Conservation (phyloP, 1,140 invertebrate genomes). For the Drosophila novamexicana region DNA sequence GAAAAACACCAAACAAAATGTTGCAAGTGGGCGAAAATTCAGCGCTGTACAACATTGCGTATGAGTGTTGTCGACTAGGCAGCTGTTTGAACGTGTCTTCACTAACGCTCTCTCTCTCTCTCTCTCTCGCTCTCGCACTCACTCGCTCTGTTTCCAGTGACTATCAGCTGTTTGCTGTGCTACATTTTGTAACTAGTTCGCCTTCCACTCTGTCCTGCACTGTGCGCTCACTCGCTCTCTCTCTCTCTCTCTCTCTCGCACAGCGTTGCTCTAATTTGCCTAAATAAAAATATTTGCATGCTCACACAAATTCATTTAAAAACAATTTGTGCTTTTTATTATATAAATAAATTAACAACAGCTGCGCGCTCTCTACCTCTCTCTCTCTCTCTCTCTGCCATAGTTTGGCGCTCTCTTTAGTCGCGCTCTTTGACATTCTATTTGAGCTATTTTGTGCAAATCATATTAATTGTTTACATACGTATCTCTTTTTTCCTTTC, state of each 20-base stretch:
- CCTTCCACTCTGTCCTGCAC: too few relatives aligned
- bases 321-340: conserved; percentile 45
- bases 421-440: conserved; percentile 27
- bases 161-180: conserved; percentile 72
- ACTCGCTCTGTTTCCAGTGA: neutral
- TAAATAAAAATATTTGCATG: conserved; percentile 40
- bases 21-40: conserved; percentile 51
- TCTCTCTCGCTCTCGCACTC: conserved; percentile 11
- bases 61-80: conserved; percentile 55
- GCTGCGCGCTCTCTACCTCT: conserved; percentile 1
- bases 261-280: conserved; percentile 45
- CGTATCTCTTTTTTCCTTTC: conserved; percentile 26
- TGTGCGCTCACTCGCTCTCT: conserved; percentile 11
- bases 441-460: conserved; percentile 53
- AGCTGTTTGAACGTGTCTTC: conserved; percentile 41
- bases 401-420: conserved; percentile 18
- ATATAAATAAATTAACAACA: conserved; percentile 58
- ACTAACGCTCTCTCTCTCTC: neutral
- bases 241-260: conserved; percentile 14
- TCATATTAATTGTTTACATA: conserved; percentile 80
- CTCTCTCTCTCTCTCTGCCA: conserved; percentile 4
- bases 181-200: conserved; percentile 45
- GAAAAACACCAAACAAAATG: conserved; percentile 15
- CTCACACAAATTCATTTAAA: conserved; percentile 50
- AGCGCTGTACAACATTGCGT: conserved; percentile 64